These are phyloP conservation scores for Arctia plantaginis DNA, from an alignment of 2,888 invertebrate genomes.

Conservation along the genomic window DNA sequence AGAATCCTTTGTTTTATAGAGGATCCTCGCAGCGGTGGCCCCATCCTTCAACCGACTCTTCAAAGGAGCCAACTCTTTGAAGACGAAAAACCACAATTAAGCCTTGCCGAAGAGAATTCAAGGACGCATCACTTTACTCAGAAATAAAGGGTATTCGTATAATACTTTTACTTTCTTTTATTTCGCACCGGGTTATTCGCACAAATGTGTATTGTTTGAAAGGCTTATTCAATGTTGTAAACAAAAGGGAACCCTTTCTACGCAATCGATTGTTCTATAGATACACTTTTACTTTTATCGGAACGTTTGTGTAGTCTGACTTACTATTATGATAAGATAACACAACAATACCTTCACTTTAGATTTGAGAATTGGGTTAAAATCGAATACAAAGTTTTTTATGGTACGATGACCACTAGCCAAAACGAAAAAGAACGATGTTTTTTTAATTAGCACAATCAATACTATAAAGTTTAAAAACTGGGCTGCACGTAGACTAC, in stretches of 20 bases:
- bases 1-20: conserved; percentile 73
- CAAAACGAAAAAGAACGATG: too few species aligned
- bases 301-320: conserved; percentile 14
- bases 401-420: neutral
- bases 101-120: conserved; percentile 80
- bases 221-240: conserved; percentile 60
- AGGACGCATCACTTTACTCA: conserved; percentile 77
- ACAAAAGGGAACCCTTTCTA: conserved; percentile 67
- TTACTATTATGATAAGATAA: neutral
- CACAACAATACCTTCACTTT: neutral
- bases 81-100: conserved; percentile 83
- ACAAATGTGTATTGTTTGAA: conserved; percentile 67
- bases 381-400: neutral
- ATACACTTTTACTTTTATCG: conserved; percentile 50
- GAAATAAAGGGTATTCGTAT: conserved; percentile 75
- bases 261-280: conserved; percentile 44
- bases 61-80: conserved; percentile 83
- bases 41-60: conserved; percentile 59
- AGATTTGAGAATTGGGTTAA: neutral
- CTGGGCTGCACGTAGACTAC: neutral
- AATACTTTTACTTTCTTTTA: conserved; percentile 79
- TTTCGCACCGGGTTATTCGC: conserved; percentile 67
- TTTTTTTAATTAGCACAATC: neutral
- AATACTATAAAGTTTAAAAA: neutral
- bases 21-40: conserved; percentile 55